phyloP scores from a whole-genome alignment of 2,888 invertebrate genomes.

The Lycia hirtaria region DNA sequence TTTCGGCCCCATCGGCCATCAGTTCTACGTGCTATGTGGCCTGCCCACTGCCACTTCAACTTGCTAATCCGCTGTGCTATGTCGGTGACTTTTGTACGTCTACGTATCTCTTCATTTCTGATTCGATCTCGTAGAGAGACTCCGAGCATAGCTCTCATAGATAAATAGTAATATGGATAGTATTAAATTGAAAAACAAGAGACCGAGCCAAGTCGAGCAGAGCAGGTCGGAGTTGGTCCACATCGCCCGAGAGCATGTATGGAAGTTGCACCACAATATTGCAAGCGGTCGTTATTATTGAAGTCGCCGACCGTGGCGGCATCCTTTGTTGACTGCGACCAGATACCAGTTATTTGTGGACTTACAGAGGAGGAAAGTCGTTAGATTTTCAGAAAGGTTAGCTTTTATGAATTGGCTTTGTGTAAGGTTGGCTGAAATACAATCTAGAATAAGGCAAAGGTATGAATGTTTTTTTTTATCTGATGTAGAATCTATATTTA shows the following conservation, averaged over 20 bases:
- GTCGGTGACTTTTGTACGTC: too few relatives aligned
- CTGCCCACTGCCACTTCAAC: too few relatives aligned
- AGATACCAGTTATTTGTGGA: conserved; percentile 23
- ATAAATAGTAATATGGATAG: conserved; percentile 7
- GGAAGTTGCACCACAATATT: conserved; percentile 38
- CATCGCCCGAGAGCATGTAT: conserved; percentile 15
- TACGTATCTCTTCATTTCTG: too few relatives aligned
- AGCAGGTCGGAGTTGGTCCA: conserved; percentile 27
- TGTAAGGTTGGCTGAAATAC: neutral
- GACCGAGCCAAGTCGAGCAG: too few relatives aligned
- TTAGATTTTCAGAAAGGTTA: neutral
- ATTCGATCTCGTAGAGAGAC: too few relatives aligned
- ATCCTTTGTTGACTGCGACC: conserved; percentile 29
- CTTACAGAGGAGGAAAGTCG: neutral
- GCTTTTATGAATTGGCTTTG: neutral
- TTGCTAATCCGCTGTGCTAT: too few relatives aligned
- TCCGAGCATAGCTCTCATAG: too few relatives aligned
- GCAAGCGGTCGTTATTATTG: conserved; percentile 45
- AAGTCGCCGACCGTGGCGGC: conserved; percentile 41
- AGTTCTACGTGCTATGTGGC: too few relatives aligned
- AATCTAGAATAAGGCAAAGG: too few relatives aligned
- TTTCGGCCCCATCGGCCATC: too few relatives aligned
- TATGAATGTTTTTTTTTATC: too few relatives aligned
- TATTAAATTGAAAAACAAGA: conserved; percentile 25
- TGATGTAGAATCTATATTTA: too few relatives aligned